These are phyloP conservation scores for Rutpela maculata DNA, from an alignment of 2,888 invertebrate genomes.

Conservation along the genomic window DNA sequence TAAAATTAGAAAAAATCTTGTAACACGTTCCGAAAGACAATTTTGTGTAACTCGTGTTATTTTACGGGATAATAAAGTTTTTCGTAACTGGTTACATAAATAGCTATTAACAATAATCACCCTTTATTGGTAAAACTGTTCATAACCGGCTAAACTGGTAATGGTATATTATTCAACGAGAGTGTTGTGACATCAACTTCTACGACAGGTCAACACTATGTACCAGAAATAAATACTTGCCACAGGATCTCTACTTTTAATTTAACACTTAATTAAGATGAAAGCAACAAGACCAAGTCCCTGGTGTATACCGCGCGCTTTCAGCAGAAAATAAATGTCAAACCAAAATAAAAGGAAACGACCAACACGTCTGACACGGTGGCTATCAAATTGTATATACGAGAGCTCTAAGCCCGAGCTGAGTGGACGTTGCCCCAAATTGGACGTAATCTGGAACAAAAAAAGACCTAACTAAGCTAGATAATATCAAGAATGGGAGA, in stretches of 20 bases:
- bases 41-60: too few species aligned
- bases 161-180: too few species aligned
- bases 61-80: too few species aligned
- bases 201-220: background rate
- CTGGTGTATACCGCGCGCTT: background rate
- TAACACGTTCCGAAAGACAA: too few species aligned
- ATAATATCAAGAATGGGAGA: background rate
- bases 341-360: background rate
- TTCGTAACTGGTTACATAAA: too few species aligned
- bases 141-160: too few species aligned
- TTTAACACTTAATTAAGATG: background rate
- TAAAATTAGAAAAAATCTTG: too few species aligned
- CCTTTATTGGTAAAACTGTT: too few species aligned
- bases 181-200: too few species aligned
- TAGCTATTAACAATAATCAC: too few species aligned
- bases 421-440: background rate
- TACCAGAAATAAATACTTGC: background rate
- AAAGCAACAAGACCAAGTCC: background rate
- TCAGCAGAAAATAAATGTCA: background rate
- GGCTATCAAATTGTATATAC: background rate
- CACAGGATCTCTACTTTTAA: background rate
- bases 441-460: constrained; percentile 6
- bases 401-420: constrained; percentile 1
- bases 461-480: constrained; percentile 1
- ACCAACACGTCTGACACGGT: background rate